Percentiles rank a stretch among this genome's conserved stretches.
phyloP scores from a whole-genome alignment of 2,113 vertebrate species.

The human region DNA sequence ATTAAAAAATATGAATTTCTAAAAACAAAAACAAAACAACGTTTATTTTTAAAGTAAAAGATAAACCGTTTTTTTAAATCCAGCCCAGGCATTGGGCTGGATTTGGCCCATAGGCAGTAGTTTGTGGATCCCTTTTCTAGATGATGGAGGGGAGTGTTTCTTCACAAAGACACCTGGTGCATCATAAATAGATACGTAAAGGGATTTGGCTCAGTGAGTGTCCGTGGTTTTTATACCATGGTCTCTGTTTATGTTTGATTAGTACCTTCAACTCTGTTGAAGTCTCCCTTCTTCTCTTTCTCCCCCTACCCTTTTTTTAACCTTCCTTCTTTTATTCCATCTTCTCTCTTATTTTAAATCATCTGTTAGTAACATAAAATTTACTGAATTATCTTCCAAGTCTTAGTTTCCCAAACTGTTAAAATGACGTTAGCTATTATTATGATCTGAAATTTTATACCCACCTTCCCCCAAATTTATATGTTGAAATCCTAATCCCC shows the following conservation, averaged over 20 bases:
- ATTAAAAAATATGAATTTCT: neutral
- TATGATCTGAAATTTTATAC: neutral
- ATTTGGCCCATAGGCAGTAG: conserved; percentile 16
- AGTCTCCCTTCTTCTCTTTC: neutral
- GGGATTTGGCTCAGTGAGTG: neutral
- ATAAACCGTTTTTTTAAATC: too few species aligned
- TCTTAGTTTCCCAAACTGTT: neutral
- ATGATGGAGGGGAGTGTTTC: neutral
- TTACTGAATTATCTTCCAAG: conserved; percentile 15
- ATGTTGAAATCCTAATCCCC: neutral
- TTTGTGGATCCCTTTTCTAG: neutral
- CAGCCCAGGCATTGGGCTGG: neutral
- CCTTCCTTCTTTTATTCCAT: neutral
- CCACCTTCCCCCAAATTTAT: neutral
- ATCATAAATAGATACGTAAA: neutral
- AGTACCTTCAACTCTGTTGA: neutral
- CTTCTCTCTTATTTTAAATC: neutral
- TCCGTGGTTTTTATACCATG: neutral
- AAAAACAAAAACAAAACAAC: neutral
- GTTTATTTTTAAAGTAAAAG: conserved; percentile 43
- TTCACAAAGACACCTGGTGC: neutral
- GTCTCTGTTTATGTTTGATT: neutral
- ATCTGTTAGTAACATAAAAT: neutral
- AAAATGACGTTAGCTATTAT: neutral
- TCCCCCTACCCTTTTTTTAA: neutral